These are phyloP conservation scores for Pardosa pseudoannulata DNA, from an alignment of 2,888 invertebrate species.

Conservation along the genomic window DNA sequence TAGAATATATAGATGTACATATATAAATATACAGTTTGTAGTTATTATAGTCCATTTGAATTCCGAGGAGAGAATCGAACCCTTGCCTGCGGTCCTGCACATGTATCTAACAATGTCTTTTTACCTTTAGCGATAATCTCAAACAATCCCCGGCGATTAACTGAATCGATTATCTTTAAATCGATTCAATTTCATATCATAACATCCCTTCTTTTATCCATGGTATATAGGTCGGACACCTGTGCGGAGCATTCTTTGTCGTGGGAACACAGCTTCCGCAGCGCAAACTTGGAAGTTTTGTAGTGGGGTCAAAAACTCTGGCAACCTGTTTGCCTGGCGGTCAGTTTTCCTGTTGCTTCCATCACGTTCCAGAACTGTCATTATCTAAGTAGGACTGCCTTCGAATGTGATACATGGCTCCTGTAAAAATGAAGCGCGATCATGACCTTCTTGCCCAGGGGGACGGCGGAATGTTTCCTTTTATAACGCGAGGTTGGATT, in stretches of 20 bases:
- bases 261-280: neutral
- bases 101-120: too few relatives aligned
- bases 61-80: too few relatives aligned
- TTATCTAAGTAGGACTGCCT: neutral
- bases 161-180: too few relatives aligned
- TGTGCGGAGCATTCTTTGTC: neutral
- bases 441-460: neutral
- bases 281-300: neutral
- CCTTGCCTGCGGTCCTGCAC: too few relatives aligned
- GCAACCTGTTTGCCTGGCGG: neutral
- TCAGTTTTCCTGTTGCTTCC: neutral
- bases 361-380: conserved; percentile 15
- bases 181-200: too few relatives aligned
- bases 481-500: neutral
- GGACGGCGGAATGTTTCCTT: neutral
- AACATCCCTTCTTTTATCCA: too few relatives aligned
- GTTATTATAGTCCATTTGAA: too few relatives aligned
- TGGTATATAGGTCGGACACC: neutral
- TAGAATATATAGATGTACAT: too few relatives aligned
- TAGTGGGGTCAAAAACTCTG: neutral
- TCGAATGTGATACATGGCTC: neutral
- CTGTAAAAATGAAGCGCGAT: neutral
- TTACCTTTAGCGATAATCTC: too few relatives aligned
- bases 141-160: too few relatives aligned
- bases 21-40: too few relatives aligned